Evolutionary conservation across 92 coral and sea anemone species (phyloP).

Genomic region (Porites cylindrica): DNA sequence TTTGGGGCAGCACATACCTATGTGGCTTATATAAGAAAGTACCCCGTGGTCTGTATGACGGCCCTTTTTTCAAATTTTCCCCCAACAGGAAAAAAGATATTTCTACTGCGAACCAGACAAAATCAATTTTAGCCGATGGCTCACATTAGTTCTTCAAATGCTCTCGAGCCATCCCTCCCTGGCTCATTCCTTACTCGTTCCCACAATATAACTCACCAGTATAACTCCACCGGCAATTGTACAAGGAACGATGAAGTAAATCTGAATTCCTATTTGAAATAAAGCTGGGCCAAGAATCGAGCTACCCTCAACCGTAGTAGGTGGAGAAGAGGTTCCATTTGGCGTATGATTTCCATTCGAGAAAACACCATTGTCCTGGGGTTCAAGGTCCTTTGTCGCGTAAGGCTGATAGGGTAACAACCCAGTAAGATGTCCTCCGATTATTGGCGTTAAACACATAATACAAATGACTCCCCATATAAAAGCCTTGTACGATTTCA

Average conservation of each 20-base stretch:
- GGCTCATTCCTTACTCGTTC: no score
- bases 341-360: slow-evolving; percentile 39
- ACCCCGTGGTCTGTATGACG: no score
- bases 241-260: slow-evolving; percentile 95
- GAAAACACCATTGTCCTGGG: slow-evolving; percentile 1
- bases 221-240: slow-evolving; percentile 94
- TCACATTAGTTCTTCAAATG: no score
- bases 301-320: slow-evolving; percentile 2
- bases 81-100: no score
- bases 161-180: no score
- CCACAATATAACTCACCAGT: slow-evolving; percentile 66
- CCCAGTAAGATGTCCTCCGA: slow-evolving; percentile 86
- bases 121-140: no score
- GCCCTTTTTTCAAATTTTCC: no score
- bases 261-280: slow-evolving; percentile 87
- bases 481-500: slow-evolving; percentile 83
- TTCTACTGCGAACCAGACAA: no score
- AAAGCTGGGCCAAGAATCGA: slow-evolving; percentile 86
- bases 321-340: slow-evolving; percentile 23
- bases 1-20: no score
- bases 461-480: slow-evolving; percentile 85
- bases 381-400: slow-evolving; percentile 1
- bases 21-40: no score
- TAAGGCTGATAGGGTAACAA: slow-evolving; percentile 74
- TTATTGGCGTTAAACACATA: slow-evolving; percentile 78